Base-by-base conservation (phyloP, 2,113 vertebrate species). In the Cheilinus undulatus region DNA sequence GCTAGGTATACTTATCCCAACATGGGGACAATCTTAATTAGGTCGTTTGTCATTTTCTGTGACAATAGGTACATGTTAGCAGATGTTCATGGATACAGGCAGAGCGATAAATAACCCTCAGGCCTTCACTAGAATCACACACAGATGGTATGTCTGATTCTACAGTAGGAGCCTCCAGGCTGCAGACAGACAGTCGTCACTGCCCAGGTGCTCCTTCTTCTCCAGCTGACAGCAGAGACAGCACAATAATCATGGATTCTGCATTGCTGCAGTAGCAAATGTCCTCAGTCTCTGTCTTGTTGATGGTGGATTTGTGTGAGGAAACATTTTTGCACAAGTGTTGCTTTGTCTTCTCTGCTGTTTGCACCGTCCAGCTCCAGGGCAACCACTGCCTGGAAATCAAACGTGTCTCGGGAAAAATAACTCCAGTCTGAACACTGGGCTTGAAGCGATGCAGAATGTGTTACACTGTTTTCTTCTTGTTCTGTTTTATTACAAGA, bases 1-100 rank as follows among this genome's bases (percentile, higher is more conserved):
- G 36, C 36, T 61, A 3, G 59, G 56, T 61, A 32, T 46, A 62
- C 24, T 69, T 49, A 72, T 65, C 51, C 51, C 65, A 4, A 82
- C 60, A 62, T 61, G 72, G 72, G 3, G 4, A 52, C 70, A 13
- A 26, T 57, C 34, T 77, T 84, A 85, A 91, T 88, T 19, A 86
- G 75, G 66, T 68, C 34, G 56, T 91, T 89, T 64, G 54, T 90
- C 80, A 82, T 73, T 77, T 80, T 66, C 34, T 66, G 38, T 71
- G 68, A 69, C 54, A 45, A 13, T 32, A 68, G 51, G 51, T 74
- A 36, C 60, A 67, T 52, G 38, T 43, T 59, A 28, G 68, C 79
- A 76, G 76, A 86, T 79, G 76, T 63, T 59, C 49, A 54, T 17
- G 15, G 0, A 12, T 24, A 67, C 15, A 49, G 8, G n/a, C 45